Evolutionary conservation across 2,797 vertebrate species (phyloP).

Genomic region (Centropyge bicolor): DNA sequence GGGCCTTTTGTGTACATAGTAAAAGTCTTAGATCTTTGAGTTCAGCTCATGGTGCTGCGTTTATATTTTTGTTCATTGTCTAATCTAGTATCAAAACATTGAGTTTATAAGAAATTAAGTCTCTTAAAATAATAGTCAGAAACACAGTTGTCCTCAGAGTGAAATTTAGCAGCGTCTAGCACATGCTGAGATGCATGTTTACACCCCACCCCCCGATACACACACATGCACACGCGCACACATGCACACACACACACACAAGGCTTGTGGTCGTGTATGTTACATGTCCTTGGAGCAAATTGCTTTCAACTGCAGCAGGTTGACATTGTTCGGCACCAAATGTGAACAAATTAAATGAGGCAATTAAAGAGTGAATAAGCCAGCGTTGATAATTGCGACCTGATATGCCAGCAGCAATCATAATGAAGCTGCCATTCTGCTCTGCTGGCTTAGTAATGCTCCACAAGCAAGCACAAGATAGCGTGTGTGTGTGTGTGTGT

Average conservation of each 20-base stretch:
- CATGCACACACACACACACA: conserved; percentile 22
- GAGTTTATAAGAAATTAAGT: neutral
- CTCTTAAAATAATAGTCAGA: neutral
- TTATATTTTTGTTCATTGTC: no score
- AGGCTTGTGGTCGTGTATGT: conserved; percentile 56
- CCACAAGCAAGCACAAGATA: conserved; percentile 63
- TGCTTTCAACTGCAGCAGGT: conserved; percentile 83
- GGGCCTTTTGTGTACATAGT: no score
- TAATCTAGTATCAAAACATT: neutral
- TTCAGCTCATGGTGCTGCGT: no score
- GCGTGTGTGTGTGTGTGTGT: conserved; percentile 19
- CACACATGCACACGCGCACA: no score
- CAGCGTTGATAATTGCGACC: conserved; percentile 85
- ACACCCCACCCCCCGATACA: neutral
- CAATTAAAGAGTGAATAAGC: conserved; percentile 89
- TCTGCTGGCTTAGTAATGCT: conserved; percentile 72
- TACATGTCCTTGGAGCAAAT: conserved; percentile 84
- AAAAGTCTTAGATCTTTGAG: no score
- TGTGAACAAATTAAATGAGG: conserved; percentile 90
- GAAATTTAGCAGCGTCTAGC: conserved; percentile 4
- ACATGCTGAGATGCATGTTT: conserved; percentile 22
- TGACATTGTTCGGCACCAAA: conserved; percentile 86
- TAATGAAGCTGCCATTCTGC: conserved; percentile 82
- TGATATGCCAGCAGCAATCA: conserved; percentile 85
- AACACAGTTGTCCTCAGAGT: neutral